These are phyloP conservation scores for Hippasteria phrygiana DNA, from an alignment of 53 echinoderm and acorn worm genomes.

Conservation along the genomic window DNA sequence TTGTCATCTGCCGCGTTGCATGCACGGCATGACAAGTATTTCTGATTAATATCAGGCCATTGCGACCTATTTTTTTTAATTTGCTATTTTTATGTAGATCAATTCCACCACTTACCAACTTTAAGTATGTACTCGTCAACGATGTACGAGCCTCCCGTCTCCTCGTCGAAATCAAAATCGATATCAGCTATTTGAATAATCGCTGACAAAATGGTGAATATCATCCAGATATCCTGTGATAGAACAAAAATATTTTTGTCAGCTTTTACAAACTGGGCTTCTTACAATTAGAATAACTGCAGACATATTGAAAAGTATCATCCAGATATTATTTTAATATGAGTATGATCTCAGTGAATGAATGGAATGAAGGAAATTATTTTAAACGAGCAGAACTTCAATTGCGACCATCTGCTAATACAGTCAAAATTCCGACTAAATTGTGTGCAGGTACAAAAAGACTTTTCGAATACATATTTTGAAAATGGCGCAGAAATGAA, in stretches of 20 bases:
- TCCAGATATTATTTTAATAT: not conserved
- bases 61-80: too few relatives aligned
- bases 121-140: conserved; percentile 94
- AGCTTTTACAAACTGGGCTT: not conserved
- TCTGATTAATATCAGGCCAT: too few relatives aligned
- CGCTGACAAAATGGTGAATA: conserved; percentile 91
- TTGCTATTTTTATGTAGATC: not conserved
- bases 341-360: too few relatives aligned
- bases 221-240: conserved; percentile 89
- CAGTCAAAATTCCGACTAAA: too few relatives aligned
- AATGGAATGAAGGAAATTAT: too few relatives aligned
- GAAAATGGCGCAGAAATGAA: too few relatives aligned
- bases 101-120: conserved; percentile 82
- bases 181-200: conserved; percentile 89
- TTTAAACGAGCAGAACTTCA: too few relatives aligned
- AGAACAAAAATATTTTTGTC: not conserved
- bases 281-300: not conserved
- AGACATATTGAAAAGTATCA: not conserved
- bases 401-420: too few relatives aligned
- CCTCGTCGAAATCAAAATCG: conserved; percentile 87
- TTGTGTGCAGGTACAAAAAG: too few relatives aligned
- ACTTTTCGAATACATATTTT: too few relatives aligned
- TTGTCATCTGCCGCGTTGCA: too few relatives aligned
- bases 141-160: conserved; percentile 90
- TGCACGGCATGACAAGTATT: too few relatives aligned